Percentiles rank a stretch among this genome's conserved stretches.
Conservation (phyloP, 2,797 vertebrate species). For the Anguilla megastoma region DNA sequence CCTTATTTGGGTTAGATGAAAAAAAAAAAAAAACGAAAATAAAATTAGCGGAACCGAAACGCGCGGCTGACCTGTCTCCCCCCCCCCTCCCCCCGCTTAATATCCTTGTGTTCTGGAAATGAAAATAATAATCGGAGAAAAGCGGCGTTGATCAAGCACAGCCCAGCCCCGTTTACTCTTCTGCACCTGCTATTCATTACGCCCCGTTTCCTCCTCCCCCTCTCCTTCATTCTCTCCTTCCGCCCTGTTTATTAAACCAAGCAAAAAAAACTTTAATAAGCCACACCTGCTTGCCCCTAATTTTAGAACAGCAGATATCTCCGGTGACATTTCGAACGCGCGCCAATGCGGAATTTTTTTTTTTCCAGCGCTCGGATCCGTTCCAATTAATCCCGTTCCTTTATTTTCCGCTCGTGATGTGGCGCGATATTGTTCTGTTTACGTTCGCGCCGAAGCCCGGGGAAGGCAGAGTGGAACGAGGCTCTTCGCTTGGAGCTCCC, state of each 20-base stretch:
- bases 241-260: not conserved
- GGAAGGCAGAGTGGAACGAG: not conserved
- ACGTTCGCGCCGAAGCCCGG: not conserved
- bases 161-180: not conserved
- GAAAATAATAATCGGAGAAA: conserved; percentile 15
- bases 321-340: not conserved
- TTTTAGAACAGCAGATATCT: not conserved
- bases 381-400: not conserved
- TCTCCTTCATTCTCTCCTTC: not conserved
- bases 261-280: not conserved
- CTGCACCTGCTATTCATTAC: conserved; percentile 7
- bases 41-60: not conserved
- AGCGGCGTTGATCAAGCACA: conserved; percentile 5
- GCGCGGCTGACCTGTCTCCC: not conserved
- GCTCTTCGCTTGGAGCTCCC: not conserved
- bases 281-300: conserved; percentile 17
- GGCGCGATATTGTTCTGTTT: not conserved
- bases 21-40: not conserved
- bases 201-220: not conserved
- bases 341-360: not conserved
- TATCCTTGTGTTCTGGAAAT: not conserved
- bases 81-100: not conserved
- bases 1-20: not conserved
- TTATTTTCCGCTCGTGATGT: not conserved
- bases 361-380: not conserved